Evolutionary conservation across 1,140 invertebrate species (phyloP), one percentile per base, ranked within the genome.

Genomic region (Phthorimaea operculella): DNA sequence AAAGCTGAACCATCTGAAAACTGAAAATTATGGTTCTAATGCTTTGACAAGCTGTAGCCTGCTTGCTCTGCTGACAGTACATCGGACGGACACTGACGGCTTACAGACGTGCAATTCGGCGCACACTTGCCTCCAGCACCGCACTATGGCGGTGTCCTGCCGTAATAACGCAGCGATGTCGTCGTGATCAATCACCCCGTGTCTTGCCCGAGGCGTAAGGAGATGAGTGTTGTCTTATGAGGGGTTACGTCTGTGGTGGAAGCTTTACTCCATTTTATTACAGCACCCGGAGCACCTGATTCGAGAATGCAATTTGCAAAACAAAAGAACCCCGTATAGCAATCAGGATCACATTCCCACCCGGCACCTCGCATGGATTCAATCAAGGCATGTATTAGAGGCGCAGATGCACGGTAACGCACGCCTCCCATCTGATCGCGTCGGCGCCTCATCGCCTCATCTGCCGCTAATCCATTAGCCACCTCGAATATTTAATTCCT

Each of bases 401-500:
- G 47, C 79, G 62, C 79, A 80, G 80, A 70, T 83, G 79, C 66
- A 62, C 57, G 55, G 76, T 75, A 71, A 57, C 69, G 62, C 55
- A 55, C 62, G 58, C 14, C 21, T 28, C 21, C 21, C 21, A 28
- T 28, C 21, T 28, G 21, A 28, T 28, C 21, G 21, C 21, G 2
- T 28, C 21, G 21, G 2, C 21, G 21, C 21, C 21, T 28, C 21
- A 28, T 28, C 21, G 21, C 21, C 45, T 77, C 77, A 72, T 77
- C 72, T 72, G 67, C 68, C 47, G 62, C 65, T 81, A 82, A 84
- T 84, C 81, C 81, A 84, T 84, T 84, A 83, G 70, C 66, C 68
- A 78, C 79, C 77, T 76, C 70, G 71, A 67, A 77, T 81, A 79
- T 79, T 83, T 82, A 80, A 82, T 80, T 77, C 72, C 55, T 45